Base-by-base conservation (phyloP, 2,888 invertebrate species). In the Pandemis cinnamomeana region DNA sequence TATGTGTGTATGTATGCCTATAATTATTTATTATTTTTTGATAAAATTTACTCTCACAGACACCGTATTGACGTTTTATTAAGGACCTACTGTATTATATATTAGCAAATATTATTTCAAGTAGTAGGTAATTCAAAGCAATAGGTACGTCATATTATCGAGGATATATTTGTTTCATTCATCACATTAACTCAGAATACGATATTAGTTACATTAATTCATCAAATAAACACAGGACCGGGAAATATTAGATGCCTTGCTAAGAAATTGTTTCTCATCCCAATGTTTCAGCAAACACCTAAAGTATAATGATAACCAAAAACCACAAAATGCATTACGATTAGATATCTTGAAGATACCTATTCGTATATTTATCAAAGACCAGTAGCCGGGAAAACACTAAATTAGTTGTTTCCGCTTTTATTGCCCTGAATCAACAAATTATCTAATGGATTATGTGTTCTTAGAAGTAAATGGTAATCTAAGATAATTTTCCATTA, bases 401-500 rank as follows among this genome's bases (percentile, higher is more conserved):
- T 42, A 42, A 48, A 64, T 64, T 27, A 20, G 5, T 15, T 58
- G 36, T 72, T 60, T 71, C 72, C 69, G 68, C 20, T 60, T 71
- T 75, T 71, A 75, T 71, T 46, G 42, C 46, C n/a, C 41, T 72
- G 51, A 60, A 66, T 66, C 48, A 72, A 48, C 36, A 15, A 48
- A 44, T 75, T 75, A 75, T 75, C 75, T 66, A 63, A 20, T 48
- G 64, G 75, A 75, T 75, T 75, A 75, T 41, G 41, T 69, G 53
- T 72, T 72, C 72, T 69, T 69, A 66, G 75, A 69, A 72, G 53
- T 13, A 62, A 70, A 15, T 61, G 27, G 71, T 84, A 80, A 84
- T 83, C 82, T 67, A 75, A 75, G 88, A 89, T 91, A 90, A 88
- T 78, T 78, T 71, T 83, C 85, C 80, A 85, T 89, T 91, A 87